phyloP scores from a whole-genome alignment of 2,797 vertebrate species.

The Eulemur rubriventer region DNA sequence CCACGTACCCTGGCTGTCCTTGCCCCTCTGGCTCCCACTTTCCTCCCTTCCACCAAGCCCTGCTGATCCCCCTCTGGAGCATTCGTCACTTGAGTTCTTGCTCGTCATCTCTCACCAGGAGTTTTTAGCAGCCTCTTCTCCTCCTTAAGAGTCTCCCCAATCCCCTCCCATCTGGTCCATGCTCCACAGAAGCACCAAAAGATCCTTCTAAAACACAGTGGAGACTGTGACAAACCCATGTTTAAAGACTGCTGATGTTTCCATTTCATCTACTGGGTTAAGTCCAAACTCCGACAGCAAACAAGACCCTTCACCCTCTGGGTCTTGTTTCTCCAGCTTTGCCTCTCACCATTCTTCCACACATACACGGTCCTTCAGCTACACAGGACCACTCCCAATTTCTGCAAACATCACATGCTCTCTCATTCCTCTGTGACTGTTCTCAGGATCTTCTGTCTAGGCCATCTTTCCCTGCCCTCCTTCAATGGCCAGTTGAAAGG shows the following conservation, averaged over 20 bases:
- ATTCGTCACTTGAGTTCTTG: too few relatives aligned
- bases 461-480: background rate
- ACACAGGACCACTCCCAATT: background rate
- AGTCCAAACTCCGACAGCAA: slow-evolving; percentile 4
- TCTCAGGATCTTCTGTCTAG: background rate
- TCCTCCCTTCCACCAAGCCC: background rate
- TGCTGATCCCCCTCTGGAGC: background rate
- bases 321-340: background rate
- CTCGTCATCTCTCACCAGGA: background rate
- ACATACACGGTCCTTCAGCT: background rate
- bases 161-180: background rate
- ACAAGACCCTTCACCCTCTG: background rate
- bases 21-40: background rate
- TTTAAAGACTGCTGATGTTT: slow-evolving; percentile 15
- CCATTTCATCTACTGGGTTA: background rate
- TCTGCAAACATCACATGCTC: background rate
- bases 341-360: background rate
- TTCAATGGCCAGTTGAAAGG: background rate
- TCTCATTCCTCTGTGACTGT: background rate
- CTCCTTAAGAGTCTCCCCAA: background rate
- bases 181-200: background rate
- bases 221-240: background rate
- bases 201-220: background rate
- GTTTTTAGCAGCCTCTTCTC: background rate
- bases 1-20: background rate